Evolutionary conservation across 1,140 invertebrate genomes (phyloP), one percentile per base, ranked within the genome.

Genomic region (Coenobita brevimanus): DNA sequence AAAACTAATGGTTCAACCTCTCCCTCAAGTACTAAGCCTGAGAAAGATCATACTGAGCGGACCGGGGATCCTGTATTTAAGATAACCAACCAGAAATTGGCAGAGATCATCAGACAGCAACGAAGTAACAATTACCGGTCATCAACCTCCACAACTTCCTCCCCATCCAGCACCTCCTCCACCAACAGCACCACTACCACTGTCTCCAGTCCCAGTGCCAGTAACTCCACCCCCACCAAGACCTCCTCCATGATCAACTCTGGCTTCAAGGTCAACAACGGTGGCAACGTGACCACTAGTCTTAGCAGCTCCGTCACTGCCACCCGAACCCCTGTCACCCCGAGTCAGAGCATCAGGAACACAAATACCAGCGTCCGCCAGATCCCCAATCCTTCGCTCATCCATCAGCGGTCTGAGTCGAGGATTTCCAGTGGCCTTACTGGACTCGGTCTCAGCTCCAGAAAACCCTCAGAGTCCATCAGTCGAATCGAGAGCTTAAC

Each of bases 371-470:
- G 87, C 50, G 90, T 90, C 15, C 33, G 90, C n/a, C 90, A 91
- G 86, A 91, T 91, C 79, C 90, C 90, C n/a, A 90, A 91, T 80
- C 90, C 90, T 4, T 89, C 90, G 30, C 83, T 89, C 3, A 64
- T 91, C 8, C 89, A 85, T 57, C 90, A 90, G 38, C 90, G 90
- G 84, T 90, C 89, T 30, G 89, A 90, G 82, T 89, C 87, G 21
- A 81, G 90, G 41, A 85, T 91, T 38, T 88, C 87, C 15, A 80
- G 82, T 15, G 81, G 85, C 27, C 60, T 83, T 0, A 67, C 73
- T 2, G 82, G 90, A 1, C 71, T 89, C 17, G 81, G 81, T 21
- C 41, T 84, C 13, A 30, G 57, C 62, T 54, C 71, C 46, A 76
- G 89, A 27, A 78, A 50, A n/a, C 71, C 87, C 8, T 80, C 90